Evolutionary conservation across 1,140 invertebrate species (phyloP), one percentile per base, ranked within the genome.

Genomic region (Saccostrea glomerata): DNA sequence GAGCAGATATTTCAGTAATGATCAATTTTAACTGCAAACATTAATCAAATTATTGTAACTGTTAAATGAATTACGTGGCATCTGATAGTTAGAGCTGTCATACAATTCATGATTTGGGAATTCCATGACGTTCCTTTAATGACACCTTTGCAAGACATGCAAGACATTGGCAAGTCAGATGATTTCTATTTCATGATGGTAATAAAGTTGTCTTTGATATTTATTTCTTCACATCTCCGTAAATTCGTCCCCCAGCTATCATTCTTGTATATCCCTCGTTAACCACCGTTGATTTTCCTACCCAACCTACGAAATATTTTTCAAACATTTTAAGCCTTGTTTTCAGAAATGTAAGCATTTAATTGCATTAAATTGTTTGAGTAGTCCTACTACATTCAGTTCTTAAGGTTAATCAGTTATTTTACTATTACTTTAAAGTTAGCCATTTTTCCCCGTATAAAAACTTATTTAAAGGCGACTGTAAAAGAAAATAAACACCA

Each of bases 11-110:
- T 25, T 12, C 12, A 77, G 70, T 23, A 25, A 36, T 12, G 70
- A 77, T 77, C 70, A 30, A 77, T 77, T 77, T 23, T 36, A 77
- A 36, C 70, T 30, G 23, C 70, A 30, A 77, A 77, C 70, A 77
- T 77, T 77, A 77, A 77, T 77, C 70, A 36, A 77, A 77, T 77
- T 30, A 77, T 30, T 77, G 70, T 30, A 77, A 77, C 70, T 77
- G 70, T 77, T 77, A 77, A 77, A 77, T 77, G 70, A 77, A 36
- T 77, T 77, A 36, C 23, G 25, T 77, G 23, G 70, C 70, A 36
- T 25, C 23, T 25, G 70, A 77, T 77, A 77, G 23, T 17, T 77
- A 77, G 70, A 36, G 25, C 70, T 77, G 25, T 30, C 70, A 77
- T 13, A 30, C 70, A 77, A 13, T 77, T 77, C 25, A 77, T 77